Evolutionary conservation across 2,113 vertebrate species (phyloP), one percentile per base, ranked within the genome.

Genomic region (Phoxinus phoxinus): DNA sequence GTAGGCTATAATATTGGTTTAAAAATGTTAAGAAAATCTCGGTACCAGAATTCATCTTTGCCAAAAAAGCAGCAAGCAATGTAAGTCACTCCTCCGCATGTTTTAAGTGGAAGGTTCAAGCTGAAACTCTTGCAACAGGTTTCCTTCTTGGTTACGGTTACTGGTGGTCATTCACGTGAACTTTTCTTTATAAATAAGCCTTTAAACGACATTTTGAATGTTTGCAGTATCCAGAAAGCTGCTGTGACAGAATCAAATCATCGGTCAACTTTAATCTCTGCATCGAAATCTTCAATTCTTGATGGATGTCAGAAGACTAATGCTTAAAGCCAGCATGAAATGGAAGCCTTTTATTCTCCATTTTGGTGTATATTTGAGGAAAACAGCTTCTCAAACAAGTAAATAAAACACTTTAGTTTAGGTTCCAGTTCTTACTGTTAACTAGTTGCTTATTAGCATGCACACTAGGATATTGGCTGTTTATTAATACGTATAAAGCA

Each of bases 271-370:
- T 92, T 90, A 89, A 93, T 92, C 89, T 90, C 78, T 84, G 9
- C 92, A 92, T 92, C 89, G 67, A 92, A 91, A 83, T 86, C 87
- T 73, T 90, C 84, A 21, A 71, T 88, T 88, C 90, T 90, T 89
- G 89, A 93, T 90, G 85, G 75, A 90, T 84, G 88, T 90, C 78
- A 88, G 87, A 82, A 91, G 88, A 71, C 75, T 27, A 53, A 7
- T 53, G 17, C 17, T 53, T 53, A 19, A 53, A 19, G 17, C 19
- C 51, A 53, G 17, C 5, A 53, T 53, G 17, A 53, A 53, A 53
- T 53, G 15, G 48, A 53, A 53, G 51, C 19, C 51, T 53, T 53
- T 53, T 53, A 17, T 19, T 6, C 17, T 53, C 5, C 6, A 19
- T 53, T 53, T 17, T 19, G 51, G 6, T 53, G 17, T 53, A 19